Evolutionary conservation across 2,888 invertebrate genomes (phyloP), one percentile per base, ranked within the genome.

Genomic region (Rotaria macrura): DNA sequence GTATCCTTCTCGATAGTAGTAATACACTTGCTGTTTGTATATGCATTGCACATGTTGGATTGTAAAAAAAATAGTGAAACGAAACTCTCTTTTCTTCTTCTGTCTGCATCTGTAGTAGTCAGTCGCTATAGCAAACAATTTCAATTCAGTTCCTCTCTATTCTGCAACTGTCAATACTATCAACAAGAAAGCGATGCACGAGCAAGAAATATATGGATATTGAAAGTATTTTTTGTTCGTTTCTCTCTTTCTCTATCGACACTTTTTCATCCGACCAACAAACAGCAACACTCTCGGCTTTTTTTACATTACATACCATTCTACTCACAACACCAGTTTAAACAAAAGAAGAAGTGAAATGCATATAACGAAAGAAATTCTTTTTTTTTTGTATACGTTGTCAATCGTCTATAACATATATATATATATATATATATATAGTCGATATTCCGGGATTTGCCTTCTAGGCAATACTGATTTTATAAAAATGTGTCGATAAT

Each of bases 91-190:
- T 65, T 65, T 34, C 65, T 65, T 29, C 65, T 65, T 65, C 65
- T 34, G 34, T 34, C 34, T 65, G 65, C 65, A 65, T 65, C 65
- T 65, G 34, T 34, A 65, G 65, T 65, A 65, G 65, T 65, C 65
- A 65, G 65, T 65, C 65, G 65, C 65, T 65, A 65, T 65, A 65
- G 65, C 65, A 65, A 65, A 65, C 65, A 65, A 65, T 65, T 65
- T 34, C 34, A 65, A 65, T 34, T 65, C 65, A 14, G 65, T 65
- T 65, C 34, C 65, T 65, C 65, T 38, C 65, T 29, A 65, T 65
- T 65, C 65, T 65, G 65, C 29, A 65, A n/a, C 65, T 65, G 65
- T 34, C 65, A 65, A 65, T 65, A 65, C 65, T 65, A 65, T 65
- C 65, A 65, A 34, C 65, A 65, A 65, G 65, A 38, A 38, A 38